A percentile compares a stretch with the other conserved stretches of the same genome.
Conservation (phyloP, 2,888 invertebrate species). For the Chymomyza amoena region DNA sequence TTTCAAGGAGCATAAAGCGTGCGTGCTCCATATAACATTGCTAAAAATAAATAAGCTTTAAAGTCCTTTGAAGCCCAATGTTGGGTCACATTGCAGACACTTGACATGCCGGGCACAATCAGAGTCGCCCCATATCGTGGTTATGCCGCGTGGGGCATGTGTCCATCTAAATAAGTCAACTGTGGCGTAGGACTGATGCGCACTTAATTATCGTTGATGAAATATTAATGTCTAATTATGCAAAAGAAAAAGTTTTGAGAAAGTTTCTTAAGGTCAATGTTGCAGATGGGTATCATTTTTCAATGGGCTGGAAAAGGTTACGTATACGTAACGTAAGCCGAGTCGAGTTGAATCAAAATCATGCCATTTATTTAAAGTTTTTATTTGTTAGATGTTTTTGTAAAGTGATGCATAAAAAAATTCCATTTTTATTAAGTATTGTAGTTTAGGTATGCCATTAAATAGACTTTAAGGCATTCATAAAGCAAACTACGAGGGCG, state of each 20-base stretch:
- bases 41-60: constrained; percentile 27
- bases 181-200: background rate
- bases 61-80: constrained; percentile 41
- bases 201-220: constrained; percentile 58
- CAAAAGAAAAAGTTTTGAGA: constrained; percentile 13
- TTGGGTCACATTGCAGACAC: constrained; percentile 32
- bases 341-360: background rate
- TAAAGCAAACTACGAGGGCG: no score
- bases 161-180: background rate
- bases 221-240: constrained; percentile 70
- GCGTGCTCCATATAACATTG: constrained; percentile 21
- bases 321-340: background rate
- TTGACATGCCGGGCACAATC: constrained; percentile 10
- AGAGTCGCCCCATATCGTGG: background rate
- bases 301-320: constrained; percentile 6
- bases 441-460: no score
- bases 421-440: no score
- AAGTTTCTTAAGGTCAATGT: background rate
- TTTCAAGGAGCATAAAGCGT: constrained; percentile 14
- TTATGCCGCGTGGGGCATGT: background rate
- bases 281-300: constrained; percentile 22
- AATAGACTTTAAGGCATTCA: no score
- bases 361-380: background rate
- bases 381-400: no score
- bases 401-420: no score